Evolutionary conservation across 2,797 vertebrate genomes (phyloP), one percentile per base, ranked within the genome.

Genomic region (Aplochiton taeniatus): DNA sequence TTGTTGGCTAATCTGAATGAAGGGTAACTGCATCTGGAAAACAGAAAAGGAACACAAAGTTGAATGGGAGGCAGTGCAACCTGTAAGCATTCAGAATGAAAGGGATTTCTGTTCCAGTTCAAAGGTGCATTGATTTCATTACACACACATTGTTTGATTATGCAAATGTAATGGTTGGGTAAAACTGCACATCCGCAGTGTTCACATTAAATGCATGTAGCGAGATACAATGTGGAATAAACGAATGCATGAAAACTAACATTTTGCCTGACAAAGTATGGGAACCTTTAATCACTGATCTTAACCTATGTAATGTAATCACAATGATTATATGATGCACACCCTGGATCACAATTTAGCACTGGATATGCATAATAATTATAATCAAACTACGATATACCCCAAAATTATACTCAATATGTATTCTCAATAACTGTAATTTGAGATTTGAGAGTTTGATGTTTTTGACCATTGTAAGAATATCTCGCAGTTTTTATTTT

Each of bases 71-170:
- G 56, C 43, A 42, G 44, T 58, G 44, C 9, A 18, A 44, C 8
- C 13, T 13, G 8, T 13, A 42, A 42, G 16, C 56, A 16, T 14
- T 41, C 14, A n/a, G 52, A 58, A 68, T 61, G 52, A 46, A 11
- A 68, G 43, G 48, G 0, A 66, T 71, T 80, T 68, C 59, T 52
- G 60, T 66, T 71, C 19, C 56, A 57, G 46, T 74, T 75, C 46
- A 53, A 70, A 80, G 11, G 55, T 49, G 56, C 53, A 47, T 83
- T 78, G 75, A 83, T 81, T 81, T 73, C 71, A 81, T 81, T 75
- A 85, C 75, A 78, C 73, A 76, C 67, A 74, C 78, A 81, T 69
- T 78, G 73, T 73, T 57, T 11, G 0, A 63, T 68, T 65, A 65
- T 70, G 61, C 71, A 65, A 77, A 78, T 82, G 77, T 78, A 77